phyloP scores from a whole-genome alignment of 2,797 vertebrate species.

The Sebastolobus alascanus region DNA sequence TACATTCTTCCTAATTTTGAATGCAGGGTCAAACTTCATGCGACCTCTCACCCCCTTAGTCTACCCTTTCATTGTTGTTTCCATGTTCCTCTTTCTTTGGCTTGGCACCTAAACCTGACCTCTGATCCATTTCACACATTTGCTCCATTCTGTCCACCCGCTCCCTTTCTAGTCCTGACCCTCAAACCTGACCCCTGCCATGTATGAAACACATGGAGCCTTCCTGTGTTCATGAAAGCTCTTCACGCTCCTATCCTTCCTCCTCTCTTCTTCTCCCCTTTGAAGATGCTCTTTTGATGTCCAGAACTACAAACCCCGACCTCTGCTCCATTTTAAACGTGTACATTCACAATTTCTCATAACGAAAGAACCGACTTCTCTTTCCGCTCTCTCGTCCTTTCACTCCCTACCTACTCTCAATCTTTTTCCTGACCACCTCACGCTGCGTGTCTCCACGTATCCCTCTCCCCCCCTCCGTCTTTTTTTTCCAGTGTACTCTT shows the following conservation, averaged over 20 bases:
- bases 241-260: neutral
- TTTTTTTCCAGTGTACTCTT: constrained; percentile 6
- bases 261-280: constrained; percentile 3
- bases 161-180: constrained; percentile 10
- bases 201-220: neutral
- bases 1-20: neutral
- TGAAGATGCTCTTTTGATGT: constrained; percentile 13
- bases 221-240: neutral
- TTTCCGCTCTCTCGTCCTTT: neutral
- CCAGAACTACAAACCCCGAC: constrained; percentile 16
- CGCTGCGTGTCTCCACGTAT: neutral
- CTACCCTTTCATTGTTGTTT: neutral
- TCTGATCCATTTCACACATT: constrained; percentile 9
- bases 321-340: neutral
- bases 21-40: neutral
- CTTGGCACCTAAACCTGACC: constrained; percentile 3
- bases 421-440: neutral
- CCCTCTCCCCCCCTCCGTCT: neutral
- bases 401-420: neutral
- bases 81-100: neutral
- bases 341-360: neutral
- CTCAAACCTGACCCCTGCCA: neutral
- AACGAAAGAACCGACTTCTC: constrained; percentile 2
- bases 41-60: neutral
- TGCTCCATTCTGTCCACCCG: neutral